A percentile compares a stretch with the other conserved stretches of the same genome.
phyloP scores from a whole-genome alignment of 2,888 invertebrate species.

The Elysia crispata region DNA sequence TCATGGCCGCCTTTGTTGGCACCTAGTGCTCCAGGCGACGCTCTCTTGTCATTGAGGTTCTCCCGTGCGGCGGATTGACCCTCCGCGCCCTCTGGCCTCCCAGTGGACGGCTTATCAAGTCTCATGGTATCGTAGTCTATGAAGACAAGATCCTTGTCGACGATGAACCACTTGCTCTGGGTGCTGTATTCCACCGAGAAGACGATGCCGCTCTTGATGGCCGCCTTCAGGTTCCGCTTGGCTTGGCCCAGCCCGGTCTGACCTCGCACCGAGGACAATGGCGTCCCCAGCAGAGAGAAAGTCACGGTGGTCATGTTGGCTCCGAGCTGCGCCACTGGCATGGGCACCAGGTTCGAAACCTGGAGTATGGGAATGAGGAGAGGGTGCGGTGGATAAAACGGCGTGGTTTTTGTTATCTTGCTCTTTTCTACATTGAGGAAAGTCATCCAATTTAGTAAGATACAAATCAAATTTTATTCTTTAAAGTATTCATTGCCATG shows the following conservation, averaged over 20 bases:
- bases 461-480: no score
- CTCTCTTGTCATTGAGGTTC: background rate
- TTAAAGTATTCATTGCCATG: no score
- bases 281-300: conserved; percentile 43
- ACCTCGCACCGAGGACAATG: background rate
- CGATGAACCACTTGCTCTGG: conserved; percentile 31
- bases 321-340: background rate
- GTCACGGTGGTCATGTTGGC: conserved; percentile 41
- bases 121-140: conserved; percentile 13
- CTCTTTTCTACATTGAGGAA: no score
- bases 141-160: conserved; percentile 29
- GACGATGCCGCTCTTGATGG: conserved; percentile 41
- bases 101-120: background rate
- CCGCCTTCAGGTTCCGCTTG: conserved; percentile 33
- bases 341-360: conserved; percentile 25
- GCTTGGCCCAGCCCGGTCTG: conserved; percentile 27
- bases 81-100: background rate
- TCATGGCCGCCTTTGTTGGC: background rate
- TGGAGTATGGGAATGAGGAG: conserved; percentile 5
- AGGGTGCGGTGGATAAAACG: conserved; percentile 21
- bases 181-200: conserved; percentile 42
- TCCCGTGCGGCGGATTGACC: background rate
- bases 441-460: no score
- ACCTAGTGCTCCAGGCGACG: background rate
- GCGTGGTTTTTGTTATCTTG: no score